These are phyloP conservation scores for Dyspetes luteomarginatus DNA, from an alignment of 2,888 invertebrate genomes.

Conservation along the genomic window DNA sequence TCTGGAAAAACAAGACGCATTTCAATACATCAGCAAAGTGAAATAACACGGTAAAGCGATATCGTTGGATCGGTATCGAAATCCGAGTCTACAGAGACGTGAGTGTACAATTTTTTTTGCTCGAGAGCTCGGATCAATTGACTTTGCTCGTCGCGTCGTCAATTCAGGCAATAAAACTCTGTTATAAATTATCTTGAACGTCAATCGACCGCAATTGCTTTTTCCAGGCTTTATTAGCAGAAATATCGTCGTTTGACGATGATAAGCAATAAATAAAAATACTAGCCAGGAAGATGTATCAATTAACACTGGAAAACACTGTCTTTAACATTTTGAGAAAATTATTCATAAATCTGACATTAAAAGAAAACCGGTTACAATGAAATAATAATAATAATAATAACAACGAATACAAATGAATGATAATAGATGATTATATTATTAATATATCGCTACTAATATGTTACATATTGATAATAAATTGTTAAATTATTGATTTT, in stretches of 20 bases:
- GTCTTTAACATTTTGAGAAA: too few relatives aligned
- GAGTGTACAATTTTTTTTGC: background rate
- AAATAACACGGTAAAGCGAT: conserved; percentile 30
- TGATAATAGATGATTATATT: too few relatives aligned
- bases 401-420: too few relatives aligned
- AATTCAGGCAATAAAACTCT: conserved; percentile 26
- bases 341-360: too few relatives aligned
- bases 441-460: too few relatives aligned
- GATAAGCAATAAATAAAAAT: too few relatives aligned
- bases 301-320: too few relatives aligned
- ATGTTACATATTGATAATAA: background rate
- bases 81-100: conserved; percentile 19
- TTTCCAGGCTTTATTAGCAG: background rate
- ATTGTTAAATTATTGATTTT: conserved; percentile 2
- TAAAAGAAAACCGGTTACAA: too few relatives aligned
- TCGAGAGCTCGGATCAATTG: conserved; percentile 14
- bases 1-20: background rate
- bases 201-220: conserved; percentile 46
- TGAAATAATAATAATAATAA: too few relatives aligned
- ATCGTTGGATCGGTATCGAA: conserved; percentile 18
- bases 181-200: conserved; percentile 7
- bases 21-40: background rate
- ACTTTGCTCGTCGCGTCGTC: background rate
- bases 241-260: background rate
- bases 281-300: too few relatives aligned